Evolutionary conservation across 2,113 vertebrate species (phyloP).

Genomic region (Cyanoliseus patagonus): DNA sequence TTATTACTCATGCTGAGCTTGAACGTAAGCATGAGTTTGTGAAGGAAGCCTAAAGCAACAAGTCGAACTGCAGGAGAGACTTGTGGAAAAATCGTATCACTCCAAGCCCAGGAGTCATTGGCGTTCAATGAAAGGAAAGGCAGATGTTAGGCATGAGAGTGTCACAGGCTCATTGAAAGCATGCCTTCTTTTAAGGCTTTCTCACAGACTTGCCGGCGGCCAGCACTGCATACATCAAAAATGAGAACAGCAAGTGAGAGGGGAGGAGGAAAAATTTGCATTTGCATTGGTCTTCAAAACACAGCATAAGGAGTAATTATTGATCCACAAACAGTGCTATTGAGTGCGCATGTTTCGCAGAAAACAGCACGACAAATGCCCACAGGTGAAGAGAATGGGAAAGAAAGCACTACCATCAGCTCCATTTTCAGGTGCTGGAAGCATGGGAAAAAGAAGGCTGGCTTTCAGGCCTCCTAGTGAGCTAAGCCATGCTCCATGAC

Average conservation of each 20-base stretch:
- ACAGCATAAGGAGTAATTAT: background rate
- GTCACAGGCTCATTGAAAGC: background rate
- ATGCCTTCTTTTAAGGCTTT: background rate
- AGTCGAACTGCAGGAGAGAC: background rate
- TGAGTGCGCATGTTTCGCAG: background rate
- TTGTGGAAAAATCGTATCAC: background rate
- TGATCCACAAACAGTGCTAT: background rate
- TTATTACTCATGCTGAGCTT: conserved; percentile 15
- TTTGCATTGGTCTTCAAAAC: conserved; percentile 5
- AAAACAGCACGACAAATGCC: background rate
- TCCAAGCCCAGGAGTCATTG: conserved; percentile 45
- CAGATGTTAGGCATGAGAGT: background rate
- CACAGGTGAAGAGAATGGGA: background rate
- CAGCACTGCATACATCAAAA: background rate
- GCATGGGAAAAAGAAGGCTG: background rate
- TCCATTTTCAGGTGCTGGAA: background rate
- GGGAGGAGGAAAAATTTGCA: background rate
- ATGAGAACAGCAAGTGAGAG: background rate
- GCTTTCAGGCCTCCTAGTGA: background rate
- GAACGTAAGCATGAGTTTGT: background rate
- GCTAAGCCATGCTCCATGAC: background rate
- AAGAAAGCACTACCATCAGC: background rate
- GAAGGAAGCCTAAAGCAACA: background rate
- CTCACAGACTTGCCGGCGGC: background rate
- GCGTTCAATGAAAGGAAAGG: conserved; percentile 39